Percentiles rank a stretch among this genome's conserved stretches.
Evolutionary conservation across 2,113 vertebrate genomes (phyloP).

Genomic region (Athene cunicularia): DNA sequence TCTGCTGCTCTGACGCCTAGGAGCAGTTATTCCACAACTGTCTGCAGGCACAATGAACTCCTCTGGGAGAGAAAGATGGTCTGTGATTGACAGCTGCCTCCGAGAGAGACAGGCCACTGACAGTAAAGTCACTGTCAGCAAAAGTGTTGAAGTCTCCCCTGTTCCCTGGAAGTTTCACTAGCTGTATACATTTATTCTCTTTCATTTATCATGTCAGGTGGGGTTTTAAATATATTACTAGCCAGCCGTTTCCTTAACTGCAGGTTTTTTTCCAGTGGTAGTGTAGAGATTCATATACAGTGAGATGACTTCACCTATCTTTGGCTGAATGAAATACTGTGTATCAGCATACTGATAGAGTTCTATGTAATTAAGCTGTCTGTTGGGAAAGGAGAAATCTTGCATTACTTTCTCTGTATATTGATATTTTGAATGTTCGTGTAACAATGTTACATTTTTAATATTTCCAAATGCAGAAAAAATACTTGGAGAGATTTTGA

Average conservation of each 20-base stretch:
- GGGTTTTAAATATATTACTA: conserved; percentile 76
- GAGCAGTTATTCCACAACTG: conserved; percentile 91
- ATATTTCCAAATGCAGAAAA: not conserved
- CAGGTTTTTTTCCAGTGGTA: not conserved
- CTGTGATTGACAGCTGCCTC: conserved; percentile 99
- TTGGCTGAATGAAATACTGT: not conserved
- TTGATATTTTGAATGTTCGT: not conserved
- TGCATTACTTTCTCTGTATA: not conserved
- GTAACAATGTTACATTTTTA: not conserved
- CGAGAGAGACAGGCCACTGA: conserved; percentile 86
- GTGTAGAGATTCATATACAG: not conserved
- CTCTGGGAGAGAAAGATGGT: conserved; percentile 87
- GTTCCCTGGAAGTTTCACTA: conserved; percentile 66
- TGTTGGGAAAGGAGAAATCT: not conserved
- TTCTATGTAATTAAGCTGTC: not conserved
- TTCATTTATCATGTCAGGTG: conserved; percentile 80
- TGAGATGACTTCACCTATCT: not conserved
- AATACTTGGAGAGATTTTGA: not conserved
- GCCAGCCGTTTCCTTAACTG: conserved; percentile 58
- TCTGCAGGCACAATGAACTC: conserved; percentile 96
- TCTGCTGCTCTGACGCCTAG: conserved; percentile 90
- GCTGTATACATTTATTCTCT: conserved; percentile 81
- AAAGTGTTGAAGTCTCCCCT: conserved; percentile 52
- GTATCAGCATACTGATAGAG: not conserved
- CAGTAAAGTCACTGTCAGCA: conserved; percentile 80